Percentiles rank a stretch among this genome's conserved stretches.
Evolutionary conservation across 2,113 vertebrate species (phyloP).

Genomic region (Zosterops lateralis): DNA sequence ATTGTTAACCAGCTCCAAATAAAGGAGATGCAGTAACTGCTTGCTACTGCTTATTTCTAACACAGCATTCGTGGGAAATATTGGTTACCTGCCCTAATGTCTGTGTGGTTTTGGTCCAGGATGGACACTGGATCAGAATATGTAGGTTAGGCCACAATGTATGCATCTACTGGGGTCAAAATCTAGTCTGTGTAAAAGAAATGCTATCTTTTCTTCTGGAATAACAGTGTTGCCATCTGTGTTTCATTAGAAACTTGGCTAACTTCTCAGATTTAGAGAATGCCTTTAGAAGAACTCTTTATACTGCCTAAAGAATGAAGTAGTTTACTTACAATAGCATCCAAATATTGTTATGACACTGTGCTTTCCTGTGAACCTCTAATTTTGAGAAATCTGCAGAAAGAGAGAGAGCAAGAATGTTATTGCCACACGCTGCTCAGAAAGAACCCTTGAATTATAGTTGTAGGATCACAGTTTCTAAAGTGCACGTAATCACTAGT

Average conservation of each 20-base stretch:
- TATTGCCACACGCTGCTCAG: not conserved
- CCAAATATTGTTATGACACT: not conserved
- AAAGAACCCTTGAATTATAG: not conserved
- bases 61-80: not conserved
- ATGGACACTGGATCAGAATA: not conserved
- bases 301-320: not conserved
- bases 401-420: not conserved
- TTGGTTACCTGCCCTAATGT: not conserved
- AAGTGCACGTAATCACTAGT: not conserved
- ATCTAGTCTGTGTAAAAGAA: not conserved
- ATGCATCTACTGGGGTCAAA: not conserved
- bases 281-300: not conserved
- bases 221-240: not conserved
- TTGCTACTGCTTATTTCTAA: not conserved
- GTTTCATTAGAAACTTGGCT: not conserved
- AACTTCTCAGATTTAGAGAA: not conserved
- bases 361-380: not conserved
- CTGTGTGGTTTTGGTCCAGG: not conserved
- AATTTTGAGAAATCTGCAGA: not conserved
- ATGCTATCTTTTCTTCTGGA: not conserved
- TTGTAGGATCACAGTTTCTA: not conserved
- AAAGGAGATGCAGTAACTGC: not conserved
- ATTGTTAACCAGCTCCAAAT: not conserved
- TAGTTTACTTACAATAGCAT: not conserved
- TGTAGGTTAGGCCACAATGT: not conserved